Evolutionary conservation across 2,113 vertebrate species (phyloP).

Genomic region (Mobula birostris): DNA sequence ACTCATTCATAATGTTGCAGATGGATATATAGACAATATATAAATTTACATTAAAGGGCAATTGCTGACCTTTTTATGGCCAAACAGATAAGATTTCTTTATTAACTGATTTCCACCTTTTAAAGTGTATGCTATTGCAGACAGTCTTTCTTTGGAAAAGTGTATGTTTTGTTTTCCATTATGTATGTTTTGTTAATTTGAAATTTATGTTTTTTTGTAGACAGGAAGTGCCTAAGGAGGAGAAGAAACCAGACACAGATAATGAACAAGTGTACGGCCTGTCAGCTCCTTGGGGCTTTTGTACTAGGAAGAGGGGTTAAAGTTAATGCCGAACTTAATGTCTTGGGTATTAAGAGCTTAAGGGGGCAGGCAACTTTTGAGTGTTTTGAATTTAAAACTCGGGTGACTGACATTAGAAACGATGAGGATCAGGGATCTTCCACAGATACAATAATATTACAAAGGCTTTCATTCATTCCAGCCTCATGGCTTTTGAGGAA

Average conservation of each 20-base stretch:
- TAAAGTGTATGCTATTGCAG: neutral
- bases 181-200: slow-evolving; percentile 30
- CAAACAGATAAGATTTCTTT: neutral
- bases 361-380: neutral
- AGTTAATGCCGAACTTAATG: neutral
- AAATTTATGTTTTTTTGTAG: slow-evolving; percentile 35
- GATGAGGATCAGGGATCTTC: neutral
- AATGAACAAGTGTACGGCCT: slow-evolving; percentile 33
- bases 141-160: slow-evolving; percentile 31
- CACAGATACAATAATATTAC: neutral
- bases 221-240: slow-evolving; percentile 33
- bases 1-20: neutral
- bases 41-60: neutral
- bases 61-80: neutral
- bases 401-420: neutral
- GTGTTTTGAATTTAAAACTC: neutral
- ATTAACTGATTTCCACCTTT: neutral
- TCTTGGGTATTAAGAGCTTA: neutral
- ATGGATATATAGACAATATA: neutral
- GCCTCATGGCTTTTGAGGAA: neutral
- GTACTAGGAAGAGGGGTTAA: slow-evolving; percentile 1
- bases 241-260: slow-evolving; percentile 33
- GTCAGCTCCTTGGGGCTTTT: slow-evolving; percentile 21
- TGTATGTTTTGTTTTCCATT: slow-evolving; percentile 33
- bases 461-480: neutral